Evolutionary conservation across 1,140 invertebrate species (phyloP), one percentile per base, ranked within the genome.

Genomic region (Sarcophaga peregrina): DNA sequence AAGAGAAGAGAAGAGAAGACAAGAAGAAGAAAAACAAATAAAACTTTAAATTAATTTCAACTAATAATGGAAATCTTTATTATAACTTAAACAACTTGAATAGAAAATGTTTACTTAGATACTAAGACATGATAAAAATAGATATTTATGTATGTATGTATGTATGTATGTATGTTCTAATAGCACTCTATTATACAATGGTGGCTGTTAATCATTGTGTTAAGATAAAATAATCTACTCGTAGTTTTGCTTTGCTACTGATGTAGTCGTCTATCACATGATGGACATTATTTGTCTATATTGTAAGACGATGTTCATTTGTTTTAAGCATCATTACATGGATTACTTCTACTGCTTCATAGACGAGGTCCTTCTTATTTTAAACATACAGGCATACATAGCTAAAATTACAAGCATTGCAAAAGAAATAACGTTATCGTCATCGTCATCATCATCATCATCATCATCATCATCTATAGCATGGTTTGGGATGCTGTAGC

Each of bases 1-100:
- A 84, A 86, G 83, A 85, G 15, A 85, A 17, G 80, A 84, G 80
- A 84, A 20, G 25, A 37, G 80, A 84, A 86, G 83, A 85, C 13
- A 85, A 17, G 80, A 84, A n/a, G 80, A 84, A 20, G 83, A 45
- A 82, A 68, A 82, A 4, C 9, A 37, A 54, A 81, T 20, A 58
- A 20, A 20, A 37, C 25, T 37, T 37, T 1, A 37, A 46, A 15
- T 80, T 50, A 80, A 20, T 81, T 81, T 58, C 45, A 50, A 47
- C 45, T 76, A n/a, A n/a, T 13, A 58, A 68, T 20, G 13, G n/a
- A 68, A n/a, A 68, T 20, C 8, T 68, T 68, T 68, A 15, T 13
- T 9, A 68, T 68, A 10, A 68, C n/a, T 20, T 62, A 68, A 68
- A 68, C 20, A 68, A 68, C 3, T 8, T 25, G n/a, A 68, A 68